Conservation (phyloP, 1,140 invertebrate species). For the Brachionus rotundiformis region DNA sequence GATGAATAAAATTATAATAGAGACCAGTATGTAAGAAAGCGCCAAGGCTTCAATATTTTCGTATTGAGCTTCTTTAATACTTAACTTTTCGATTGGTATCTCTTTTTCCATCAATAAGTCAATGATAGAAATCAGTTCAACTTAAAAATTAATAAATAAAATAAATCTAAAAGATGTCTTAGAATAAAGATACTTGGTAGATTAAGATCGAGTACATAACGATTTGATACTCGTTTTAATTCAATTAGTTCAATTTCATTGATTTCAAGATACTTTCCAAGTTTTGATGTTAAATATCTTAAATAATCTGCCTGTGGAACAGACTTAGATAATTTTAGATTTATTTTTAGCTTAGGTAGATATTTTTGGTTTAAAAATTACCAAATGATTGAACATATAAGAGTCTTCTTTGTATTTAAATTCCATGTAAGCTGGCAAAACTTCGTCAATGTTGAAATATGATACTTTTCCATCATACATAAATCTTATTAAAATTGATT, state of each 20-base stretch:
- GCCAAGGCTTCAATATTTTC: constrained; percentile 41
- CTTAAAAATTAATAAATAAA: constrained; percentile 1
- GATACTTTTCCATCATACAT: constrained; percentile 42
- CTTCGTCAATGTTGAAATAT: constrained; percentile 43
- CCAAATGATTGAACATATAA: constrained; percentile 34
- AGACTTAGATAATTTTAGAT: constrained; percentile 1
- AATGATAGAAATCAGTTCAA: background rate
- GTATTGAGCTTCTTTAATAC: background rate
- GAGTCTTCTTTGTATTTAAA: constrained; percentile 28
- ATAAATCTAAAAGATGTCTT: background rate
- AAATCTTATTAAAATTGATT: constrained; percentile 38
- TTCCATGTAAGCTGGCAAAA: constrained; percentile 30
- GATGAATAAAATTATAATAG: background rate
- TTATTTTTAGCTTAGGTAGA: background rate
- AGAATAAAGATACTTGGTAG: constrained; percentile 36
- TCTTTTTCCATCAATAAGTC: constrained; percentile 32
- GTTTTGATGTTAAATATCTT: constrained; percentile 49
- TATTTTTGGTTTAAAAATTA: too few relatives aligned
- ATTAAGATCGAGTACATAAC: constrained; percentile 42
- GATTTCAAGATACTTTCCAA: constrained; percentile 38
- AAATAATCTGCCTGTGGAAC: constrained; percentile 35
- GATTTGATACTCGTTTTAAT: constrained; percentile 5
- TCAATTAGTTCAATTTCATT: constrained; percentile 45
- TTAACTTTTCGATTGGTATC: background rate
- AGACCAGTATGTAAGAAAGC: constrained; percentile 23